Evolutionary conservation across 1,140 invertebrate genomes (phyloP).

Genomic region (Pectinophora gossypiella): DNA sequence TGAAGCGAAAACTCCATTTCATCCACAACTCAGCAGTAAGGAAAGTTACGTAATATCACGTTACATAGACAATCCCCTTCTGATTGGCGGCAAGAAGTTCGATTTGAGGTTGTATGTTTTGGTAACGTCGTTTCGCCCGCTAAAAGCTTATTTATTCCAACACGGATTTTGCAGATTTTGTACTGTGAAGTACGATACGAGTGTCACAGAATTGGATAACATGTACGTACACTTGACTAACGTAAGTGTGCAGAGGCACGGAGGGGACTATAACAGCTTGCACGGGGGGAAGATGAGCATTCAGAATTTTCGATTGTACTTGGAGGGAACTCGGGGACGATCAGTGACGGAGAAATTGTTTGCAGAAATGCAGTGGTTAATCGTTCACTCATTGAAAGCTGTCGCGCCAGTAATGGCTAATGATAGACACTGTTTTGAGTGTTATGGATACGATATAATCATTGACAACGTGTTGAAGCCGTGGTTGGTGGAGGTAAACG

Average conservation of each 20-base stretch:
- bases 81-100: slow-evolving; percentile 93
- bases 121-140: slow-evolving; percentile 87
- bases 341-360: slow-evolving; percentile 89
- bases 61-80: slow-evolving; percentile 90
- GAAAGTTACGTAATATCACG: slow-evolving; percentile 93
- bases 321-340: slow-evolving; percentile 93
- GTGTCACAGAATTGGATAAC: slow-evolving; percentile 87
- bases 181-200: slow-evolving; percentile 89
- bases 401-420: slow-evolving; percentile 88
- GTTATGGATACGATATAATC: slow-evolving; percentile 95
- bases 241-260: slow-evolving; percentile 88
- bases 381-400: slow-evolving; percentile 88
- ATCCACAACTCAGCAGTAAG: slow-evolving; percentile 84
- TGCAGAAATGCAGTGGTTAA: slow-evolving; percentile 91
- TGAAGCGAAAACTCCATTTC: slow-evolving; percentile 86
- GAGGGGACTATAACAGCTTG: slow-evolving; percentile 94
- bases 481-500: slow-evolving; percentile 95
- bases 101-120: slow-evolving; percentile 90
- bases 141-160: slow-evolving; percentile 89
- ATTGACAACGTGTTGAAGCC: slow-evolving; percentile 90
- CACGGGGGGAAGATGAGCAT: slow-evolving; percentile 97
- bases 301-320: slow-evolving; percentile 91
- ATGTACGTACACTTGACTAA: slow-evolving; percentile 94
- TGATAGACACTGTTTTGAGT: slow-evolving; percentile 89
- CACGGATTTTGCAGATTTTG: slow-evolving; percentile 88